Percentiles rank a stretch among this genome's conserved stretches.
Evolutionary conservation across 2,113 vertebrate species (phyloP).

Genomic region (Camelus bactrianus): DNA sequence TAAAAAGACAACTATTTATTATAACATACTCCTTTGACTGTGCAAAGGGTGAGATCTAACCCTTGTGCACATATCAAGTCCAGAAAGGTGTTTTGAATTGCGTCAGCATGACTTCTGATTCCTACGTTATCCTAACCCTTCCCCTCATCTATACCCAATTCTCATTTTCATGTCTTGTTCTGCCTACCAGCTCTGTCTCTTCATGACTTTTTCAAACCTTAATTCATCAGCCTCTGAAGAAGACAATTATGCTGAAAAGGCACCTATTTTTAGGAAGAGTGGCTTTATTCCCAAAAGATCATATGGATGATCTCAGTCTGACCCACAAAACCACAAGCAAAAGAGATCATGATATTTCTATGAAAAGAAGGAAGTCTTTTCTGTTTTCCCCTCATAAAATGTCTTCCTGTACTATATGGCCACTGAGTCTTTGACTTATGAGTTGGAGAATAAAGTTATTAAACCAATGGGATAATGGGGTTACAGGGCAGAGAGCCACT

Average conservation of each 20-base stretch:
- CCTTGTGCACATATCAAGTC: not conserved
- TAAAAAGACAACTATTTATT: not conserved
- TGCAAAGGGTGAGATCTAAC: not conserved
- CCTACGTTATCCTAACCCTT: not conserved
- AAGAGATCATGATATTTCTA: not conserved
- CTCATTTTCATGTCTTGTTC: not conserved
- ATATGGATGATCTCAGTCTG: not conserved
- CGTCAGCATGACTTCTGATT: not conserved
- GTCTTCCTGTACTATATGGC: not conserved
- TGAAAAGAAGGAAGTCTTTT: not conserved
- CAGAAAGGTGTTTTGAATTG: not conserved
- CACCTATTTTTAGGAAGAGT: not conserved
- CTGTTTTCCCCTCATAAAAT: not conserved
- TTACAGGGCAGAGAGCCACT: not conserved
- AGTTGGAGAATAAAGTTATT: not conserved
- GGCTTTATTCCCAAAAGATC: not conserved
- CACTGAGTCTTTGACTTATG: not conserved
- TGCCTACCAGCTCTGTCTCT: not conserved
- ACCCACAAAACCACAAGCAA: not conserved
- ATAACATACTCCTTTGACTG: not conserved
- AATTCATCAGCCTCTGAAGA: not conserved
- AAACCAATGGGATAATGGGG: not conserved
- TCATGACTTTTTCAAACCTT: not conserved
- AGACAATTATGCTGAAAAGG: not conserved
- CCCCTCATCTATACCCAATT: not conserved